Conservation (phyloP, 2,797 vertebrate species). For the Myripristis murdjan region DNA sequence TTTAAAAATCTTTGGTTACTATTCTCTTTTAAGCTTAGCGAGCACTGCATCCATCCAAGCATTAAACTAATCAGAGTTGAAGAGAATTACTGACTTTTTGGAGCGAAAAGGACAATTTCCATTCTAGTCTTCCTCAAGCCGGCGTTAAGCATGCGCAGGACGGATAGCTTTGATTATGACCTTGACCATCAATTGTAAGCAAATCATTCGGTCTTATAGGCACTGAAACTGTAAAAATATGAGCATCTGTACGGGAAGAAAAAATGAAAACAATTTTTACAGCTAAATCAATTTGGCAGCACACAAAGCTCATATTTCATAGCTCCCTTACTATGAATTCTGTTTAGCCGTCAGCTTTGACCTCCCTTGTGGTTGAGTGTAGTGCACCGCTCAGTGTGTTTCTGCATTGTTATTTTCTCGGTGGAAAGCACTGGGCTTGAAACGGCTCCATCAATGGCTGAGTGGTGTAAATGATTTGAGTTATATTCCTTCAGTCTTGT, state of each 20-base stretch:
- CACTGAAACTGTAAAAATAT: constrained; percentile 66
- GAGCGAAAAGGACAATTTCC: constrained; percentile 67
- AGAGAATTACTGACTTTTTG: constrained; percentile 63
- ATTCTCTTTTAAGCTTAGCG: constrained; percentile 62
- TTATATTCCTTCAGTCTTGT: constrained; percentile 50
- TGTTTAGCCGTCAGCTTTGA: constrained; percentile 69
- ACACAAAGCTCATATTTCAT: constrained; percentile 77
- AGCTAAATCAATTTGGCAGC: constrained; percentile 82
- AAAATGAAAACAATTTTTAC: constrained; percentile 79
- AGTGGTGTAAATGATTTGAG: constrained; percentile 68
- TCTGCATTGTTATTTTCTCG: constrained; percentile 71
- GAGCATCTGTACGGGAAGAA: constrained; percentile 78
- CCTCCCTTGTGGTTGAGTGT: constrained; percentile 73
- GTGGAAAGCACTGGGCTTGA: constrained; percentile 61
- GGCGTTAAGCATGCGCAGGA: constrained; percentile 63
- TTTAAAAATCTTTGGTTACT: constrained; percentile 49
- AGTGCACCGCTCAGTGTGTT: constrained; percentile 49
- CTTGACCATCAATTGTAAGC: constrained; percentile 78
- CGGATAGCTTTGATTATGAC: constrained; percentile 76
- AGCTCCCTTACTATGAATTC: constrained; percentile 72
- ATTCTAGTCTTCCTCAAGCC: constrained; percentile 56
- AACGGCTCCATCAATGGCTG: constrained; percentile 63
- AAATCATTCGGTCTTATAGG: constrained; percentile 70
- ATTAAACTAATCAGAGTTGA: constrained; percentile 67
- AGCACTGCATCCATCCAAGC: constrained; percentile 57